Evolutionary conservation across 2,888 invertebrate species (phyloP).

Genomic region (Candidula unifasciata): DNA sequence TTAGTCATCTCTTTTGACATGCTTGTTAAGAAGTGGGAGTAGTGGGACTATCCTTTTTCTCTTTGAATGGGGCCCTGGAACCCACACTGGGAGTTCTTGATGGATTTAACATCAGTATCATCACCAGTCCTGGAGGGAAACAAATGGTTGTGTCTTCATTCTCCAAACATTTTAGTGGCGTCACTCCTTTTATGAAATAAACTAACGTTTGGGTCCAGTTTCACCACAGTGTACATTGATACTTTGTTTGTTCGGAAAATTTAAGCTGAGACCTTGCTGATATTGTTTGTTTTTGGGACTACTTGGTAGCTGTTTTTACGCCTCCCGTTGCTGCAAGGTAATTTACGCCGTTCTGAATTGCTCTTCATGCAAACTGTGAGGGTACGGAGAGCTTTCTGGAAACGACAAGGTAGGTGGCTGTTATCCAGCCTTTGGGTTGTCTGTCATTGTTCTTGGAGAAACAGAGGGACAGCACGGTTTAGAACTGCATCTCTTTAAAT

Average conservation of each 20-base stretch:
- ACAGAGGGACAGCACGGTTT: neutral
- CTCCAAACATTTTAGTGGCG: no score
- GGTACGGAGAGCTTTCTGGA: constrained; percentile 38
- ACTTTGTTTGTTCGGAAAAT: neutral
- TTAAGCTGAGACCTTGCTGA: neutral
- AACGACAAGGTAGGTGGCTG: constrained; percentile 29
- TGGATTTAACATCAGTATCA: no score
- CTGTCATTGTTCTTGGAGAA: neutral
- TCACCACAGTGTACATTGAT: constrained; percentile 28
- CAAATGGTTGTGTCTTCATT: no score
- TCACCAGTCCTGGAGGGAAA: no score
- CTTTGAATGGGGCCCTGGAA: no score
- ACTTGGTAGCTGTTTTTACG: constrained; percentile 40
- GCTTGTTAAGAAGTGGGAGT: no score
- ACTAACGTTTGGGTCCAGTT: neutral
- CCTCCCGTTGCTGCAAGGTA: constrained; percentile 34
- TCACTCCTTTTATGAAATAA: no score
- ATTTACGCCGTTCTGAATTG: constrained; percentile 45
- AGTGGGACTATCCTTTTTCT: no score
- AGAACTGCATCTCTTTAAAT: no score
- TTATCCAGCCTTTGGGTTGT: neutral
- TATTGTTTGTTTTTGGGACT: constrained; percentile 24
- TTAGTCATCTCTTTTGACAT: no score
- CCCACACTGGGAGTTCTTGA: no score
- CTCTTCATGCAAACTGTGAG: constrained; percentile 44